phyloP scores from a whole-genome alignment of 2,888 invertebrate species.

The Conomelus anceps region DNA sequence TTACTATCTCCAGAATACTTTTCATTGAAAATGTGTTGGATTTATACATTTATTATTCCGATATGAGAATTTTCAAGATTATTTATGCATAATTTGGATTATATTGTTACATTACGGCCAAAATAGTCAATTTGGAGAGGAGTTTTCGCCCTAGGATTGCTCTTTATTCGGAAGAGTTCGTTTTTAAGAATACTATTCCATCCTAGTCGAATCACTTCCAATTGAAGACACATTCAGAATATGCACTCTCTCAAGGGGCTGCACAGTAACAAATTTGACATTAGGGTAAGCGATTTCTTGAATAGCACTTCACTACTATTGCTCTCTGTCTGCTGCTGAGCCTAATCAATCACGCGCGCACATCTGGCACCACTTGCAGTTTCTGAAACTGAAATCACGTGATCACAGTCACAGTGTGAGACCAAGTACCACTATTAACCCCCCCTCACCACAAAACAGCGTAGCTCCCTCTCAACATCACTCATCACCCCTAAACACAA shows the following conservation, averaged over 20 bases:
- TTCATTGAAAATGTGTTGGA: too few relatives aligned
- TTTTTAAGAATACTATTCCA: too few relatives aligned
- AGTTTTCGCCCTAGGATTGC: too few relatives aligned
- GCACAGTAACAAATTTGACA: neutral
- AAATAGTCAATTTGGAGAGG: too few relatives aligned
- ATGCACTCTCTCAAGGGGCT: neutral
- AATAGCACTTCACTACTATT: neutral
- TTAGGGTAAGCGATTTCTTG: neutral
- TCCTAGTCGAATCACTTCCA: neutral
- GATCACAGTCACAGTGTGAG: neutral
- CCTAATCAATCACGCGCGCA: neutral
- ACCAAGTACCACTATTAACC: neutral
- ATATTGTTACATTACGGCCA: too few relatives aligned
- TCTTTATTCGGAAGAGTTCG: too few relatives aligned
- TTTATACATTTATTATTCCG: too few relatives aligned
- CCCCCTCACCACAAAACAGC: neutral
- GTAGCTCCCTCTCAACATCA: too few relatives aligned
- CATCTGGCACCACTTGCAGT: neutral
- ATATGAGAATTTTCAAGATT: too few relatives aligned
- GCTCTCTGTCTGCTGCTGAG: neutral
- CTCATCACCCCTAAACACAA: too few relatives aligned
- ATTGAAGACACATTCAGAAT: neutral
- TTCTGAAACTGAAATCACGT: neutral
- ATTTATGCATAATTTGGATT: too few relatives aligned
- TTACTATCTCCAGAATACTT: too few relatives aligned